phyloP scores from a whole-genome alignment of 2,113 vertebrate species.

The Lophotis ruficrista region DNA sequence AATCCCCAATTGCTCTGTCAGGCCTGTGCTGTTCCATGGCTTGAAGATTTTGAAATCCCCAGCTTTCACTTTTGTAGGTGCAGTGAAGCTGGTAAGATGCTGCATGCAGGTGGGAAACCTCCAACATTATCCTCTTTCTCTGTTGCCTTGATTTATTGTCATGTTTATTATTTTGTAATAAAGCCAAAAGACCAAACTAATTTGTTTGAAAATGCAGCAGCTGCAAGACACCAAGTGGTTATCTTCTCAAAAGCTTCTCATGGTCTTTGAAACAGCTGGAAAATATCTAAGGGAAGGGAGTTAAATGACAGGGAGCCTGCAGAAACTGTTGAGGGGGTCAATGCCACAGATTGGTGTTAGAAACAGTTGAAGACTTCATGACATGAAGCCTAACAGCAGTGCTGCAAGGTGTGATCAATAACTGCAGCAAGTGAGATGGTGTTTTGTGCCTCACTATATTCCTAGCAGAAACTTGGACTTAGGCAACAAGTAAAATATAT shows the following conservation, averaged over 20 bases:
- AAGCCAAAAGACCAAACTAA: not conserved
- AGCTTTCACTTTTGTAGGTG: not conserved
- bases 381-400: not conserved
- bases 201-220: not conserved
- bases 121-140: not conserved
- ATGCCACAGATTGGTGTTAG: not conserved
- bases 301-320: not conserved
- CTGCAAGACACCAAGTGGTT: not conserved
- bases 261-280: not conserved
- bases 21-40: not conserved
- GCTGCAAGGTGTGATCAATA: not conserved
- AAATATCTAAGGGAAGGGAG: not conserved
- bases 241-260: not conserved
- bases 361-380: not conserved
- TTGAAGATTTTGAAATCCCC: not conserved
- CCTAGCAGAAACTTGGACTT: not conserved
- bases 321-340: not conserved
- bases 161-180: not conserved
- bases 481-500: not conserved
- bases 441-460: not conserved
- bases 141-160: slow-evolving; percentile 6
- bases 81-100: not conserved
- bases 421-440: not conserved
- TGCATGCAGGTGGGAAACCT: not conserved
- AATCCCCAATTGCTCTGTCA: not conserved